Evolutionary conservation across 2,113 vertebrate species (phyloP).

Genomic region (Serilophus lunatus): DNA sequence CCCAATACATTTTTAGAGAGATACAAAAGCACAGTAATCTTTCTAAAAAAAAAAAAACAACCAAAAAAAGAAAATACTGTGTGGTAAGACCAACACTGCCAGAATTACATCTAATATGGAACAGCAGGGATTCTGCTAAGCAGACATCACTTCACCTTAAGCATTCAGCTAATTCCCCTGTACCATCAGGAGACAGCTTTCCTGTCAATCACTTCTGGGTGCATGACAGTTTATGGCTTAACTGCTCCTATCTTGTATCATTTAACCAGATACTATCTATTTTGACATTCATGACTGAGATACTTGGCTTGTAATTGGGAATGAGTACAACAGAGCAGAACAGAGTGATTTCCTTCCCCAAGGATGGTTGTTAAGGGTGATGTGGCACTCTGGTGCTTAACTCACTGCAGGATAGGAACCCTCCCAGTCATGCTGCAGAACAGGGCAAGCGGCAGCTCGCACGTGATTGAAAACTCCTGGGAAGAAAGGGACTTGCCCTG

Average conservation of each 20-base stretch:
- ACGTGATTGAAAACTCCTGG: not conserved
- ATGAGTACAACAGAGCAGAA: constrained; percentile 38
- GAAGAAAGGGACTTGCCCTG: not conserved
- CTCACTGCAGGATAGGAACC: not conserved
- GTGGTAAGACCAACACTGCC: not conserved
- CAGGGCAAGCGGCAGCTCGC: fast-evolving
- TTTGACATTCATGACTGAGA: constrained; percentile 59
- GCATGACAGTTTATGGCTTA: constrained; percentile 51
- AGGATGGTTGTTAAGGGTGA: constrained; percentile 9
- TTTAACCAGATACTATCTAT: constrained; percentile 51
- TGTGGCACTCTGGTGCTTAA: not conserved
- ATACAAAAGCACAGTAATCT: not conserved
- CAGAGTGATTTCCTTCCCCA: constrained; percentile 22
- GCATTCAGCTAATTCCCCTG: constrained; percentile 26
- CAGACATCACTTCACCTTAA: constrained; percentile 48
- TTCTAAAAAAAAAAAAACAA: not conserved
- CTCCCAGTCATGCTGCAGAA: not conserved
- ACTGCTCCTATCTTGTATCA: constrained; percentile 27
- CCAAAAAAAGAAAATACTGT: not conserved
- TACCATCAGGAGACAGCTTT: constrained; percentile 12
- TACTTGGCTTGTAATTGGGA: constrained; percentile 18
- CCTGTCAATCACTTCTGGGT: constrained; percentile 33
- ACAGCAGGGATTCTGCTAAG: constrained; percentile 21
- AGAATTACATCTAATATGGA: not conserved
- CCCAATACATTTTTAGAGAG: not conserved